Evolutionary conservation across 2,888 invertebrate genomes (phyloP).

Genomic region (Dendrolimus houi): DNA sequence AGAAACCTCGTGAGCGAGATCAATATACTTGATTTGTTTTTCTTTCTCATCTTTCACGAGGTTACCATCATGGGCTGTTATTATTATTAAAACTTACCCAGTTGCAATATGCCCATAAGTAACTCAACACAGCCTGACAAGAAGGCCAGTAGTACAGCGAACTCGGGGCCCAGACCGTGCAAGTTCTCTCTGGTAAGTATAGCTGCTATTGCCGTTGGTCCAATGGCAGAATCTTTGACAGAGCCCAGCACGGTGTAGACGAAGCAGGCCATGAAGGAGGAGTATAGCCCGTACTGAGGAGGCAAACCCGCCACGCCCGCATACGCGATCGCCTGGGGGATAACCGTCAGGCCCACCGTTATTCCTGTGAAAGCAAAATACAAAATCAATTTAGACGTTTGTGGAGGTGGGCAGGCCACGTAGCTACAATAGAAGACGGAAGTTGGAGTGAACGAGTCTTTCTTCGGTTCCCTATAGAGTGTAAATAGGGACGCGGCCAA

Average conservation of each 20-base stretch:
- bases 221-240: constrained; percentile 80
- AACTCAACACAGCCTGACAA: constrained; percentile 83
- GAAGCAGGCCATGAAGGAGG: constrained; percentile 95
- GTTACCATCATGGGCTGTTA: no score
- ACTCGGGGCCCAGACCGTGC: constrained; percentile 81
- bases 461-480: no score
- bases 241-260: constrained; percentile 93
- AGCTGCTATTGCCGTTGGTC: constrained; percentile 91
- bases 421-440: no score
- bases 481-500: no score
- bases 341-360: constrained; percentile 86
- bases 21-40: no score
- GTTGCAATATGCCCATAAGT: constrained; percentile 83
- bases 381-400: background rate
- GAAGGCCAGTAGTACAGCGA: constrained; percentile 83
- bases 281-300: constrained; percentile 91
- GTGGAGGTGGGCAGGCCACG: no score
- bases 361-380: constrained; percentile 47
- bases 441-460: no score
- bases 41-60: no score
- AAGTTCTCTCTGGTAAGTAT: constrained; percentile 86
- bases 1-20: no score
- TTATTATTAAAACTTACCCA: constrained; percentile 68
- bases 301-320: constrained; percentile 86
- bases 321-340: constrained; percentile 91